Conservation (phyloP, 1,140 invertebrate species). For the Nasonia vitripennis region DNA sequence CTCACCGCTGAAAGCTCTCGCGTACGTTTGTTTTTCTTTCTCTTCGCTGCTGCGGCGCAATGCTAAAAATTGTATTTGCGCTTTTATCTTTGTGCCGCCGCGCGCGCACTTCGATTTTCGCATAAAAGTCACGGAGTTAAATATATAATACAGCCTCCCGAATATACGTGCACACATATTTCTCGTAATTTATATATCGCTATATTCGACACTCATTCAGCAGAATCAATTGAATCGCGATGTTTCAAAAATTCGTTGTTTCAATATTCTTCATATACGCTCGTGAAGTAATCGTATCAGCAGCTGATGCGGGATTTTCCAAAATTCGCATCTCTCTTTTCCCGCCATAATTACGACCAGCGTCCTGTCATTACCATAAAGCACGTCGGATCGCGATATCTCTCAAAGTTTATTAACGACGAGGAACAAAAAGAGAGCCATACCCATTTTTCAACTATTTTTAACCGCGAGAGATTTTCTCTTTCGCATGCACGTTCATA, state of each 20-base stretch:
- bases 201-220: not conserved
- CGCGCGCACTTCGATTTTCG: not conserved
- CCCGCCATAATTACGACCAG: not conserved
- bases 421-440: not conserved
- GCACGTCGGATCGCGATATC: not conserved
- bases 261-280: not conserved
- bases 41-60: not conserved
- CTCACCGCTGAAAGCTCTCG: not conserved
- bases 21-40: not conserved
- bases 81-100: not conserved
- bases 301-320: not conserved
- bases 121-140: not conserved
- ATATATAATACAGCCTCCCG: not conserved
- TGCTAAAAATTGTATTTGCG: not conserved
- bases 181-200: too few relatives aligned
- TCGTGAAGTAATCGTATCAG: not conserved
- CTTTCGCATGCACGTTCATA: not conserved
- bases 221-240: not conserved
- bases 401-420: not conserved
- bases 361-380: not conserved
- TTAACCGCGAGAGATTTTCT: not conserved
- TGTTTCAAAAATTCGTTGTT: not conserved
- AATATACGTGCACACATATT: too few relatives aligned
- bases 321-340: not conserved
- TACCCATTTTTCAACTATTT: not conserved